Conservation (phyloP, 2,888 invertebrate species). For the Scaptomyza cyrtandrae region DNA sequence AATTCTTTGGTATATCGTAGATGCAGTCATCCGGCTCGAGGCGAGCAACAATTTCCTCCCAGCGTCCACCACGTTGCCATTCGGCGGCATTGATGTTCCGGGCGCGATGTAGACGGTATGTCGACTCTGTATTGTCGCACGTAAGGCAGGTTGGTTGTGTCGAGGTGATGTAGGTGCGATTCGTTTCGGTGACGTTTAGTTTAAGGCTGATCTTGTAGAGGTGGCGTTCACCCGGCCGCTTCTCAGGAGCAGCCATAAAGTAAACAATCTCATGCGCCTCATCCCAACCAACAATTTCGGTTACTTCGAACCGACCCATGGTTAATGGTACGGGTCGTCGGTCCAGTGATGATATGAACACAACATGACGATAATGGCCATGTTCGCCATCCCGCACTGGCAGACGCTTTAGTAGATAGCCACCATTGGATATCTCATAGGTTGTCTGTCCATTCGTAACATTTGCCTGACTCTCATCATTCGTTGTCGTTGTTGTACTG, state of each 20-base stretch:
- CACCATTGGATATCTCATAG: conserved; percentile 82
- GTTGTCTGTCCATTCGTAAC: conserved; percentile 81
- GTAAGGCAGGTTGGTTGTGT: conserved; percentile 84
- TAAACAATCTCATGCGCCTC: conserved; percentile 90
- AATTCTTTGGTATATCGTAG: conserved; percentile 85
- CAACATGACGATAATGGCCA: conserved; percentile 87
- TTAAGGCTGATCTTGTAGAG: conserved; percentile 89
- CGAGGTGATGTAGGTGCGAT: conserved; percentile 84
- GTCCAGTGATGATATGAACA: conserved; percentile 84
- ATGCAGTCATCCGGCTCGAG: conserved; percentile 73
- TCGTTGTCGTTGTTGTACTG: neutral
- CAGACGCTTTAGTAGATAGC: conserved; percentile 85
- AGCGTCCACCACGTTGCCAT: conserved; percentile 58
- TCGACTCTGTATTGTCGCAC: conserved; percentile 83
- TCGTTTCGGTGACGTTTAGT: conserved; percentile 84
- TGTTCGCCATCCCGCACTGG: conserved; percentile 88
- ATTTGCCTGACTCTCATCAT: conserved; percentile 61
- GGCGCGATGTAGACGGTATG: conserved; percentile 76
- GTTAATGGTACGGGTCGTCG: conserved; percentile 86
- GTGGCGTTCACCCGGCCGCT: conserved; percentile 92
- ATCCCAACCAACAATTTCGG: conserved; percentile 91
- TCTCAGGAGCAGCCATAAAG: conserved; percentile 91
- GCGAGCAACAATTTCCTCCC: conserved; percentile 66
- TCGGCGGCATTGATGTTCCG: conserved; percentile 55
- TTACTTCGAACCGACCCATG: conserved; percentile 90